Base-by-base conservation (phyloP, 2,113 vertebrate genomes). In the Salvelinus namaycush region DNA sequence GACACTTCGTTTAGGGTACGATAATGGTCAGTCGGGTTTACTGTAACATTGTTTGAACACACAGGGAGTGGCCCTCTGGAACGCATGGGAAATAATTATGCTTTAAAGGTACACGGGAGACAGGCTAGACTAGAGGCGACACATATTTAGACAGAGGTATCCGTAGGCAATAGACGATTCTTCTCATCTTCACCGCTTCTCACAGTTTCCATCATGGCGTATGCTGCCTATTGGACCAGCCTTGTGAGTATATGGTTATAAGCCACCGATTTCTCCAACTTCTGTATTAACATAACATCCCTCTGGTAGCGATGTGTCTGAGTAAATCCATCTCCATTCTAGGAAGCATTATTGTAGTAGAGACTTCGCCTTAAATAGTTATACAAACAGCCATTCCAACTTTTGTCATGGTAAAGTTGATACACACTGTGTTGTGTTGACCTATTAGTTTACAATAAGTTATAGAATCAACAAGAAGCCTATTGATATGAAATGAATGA, bases 211-310 rank as follows among this genome's bases (percentile, higher is more conserved):
- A 48, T 26, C 64, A 94, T 94, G 93, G 93, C 93, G 27, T 94
- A 91, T 51, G 92, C 92, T 26, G 86, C 83, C 0, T 94, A 78
- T 68, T 93, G 90, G 90, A 82, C 2, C 16, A 79, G 4, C 1
- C 18, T 3, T 39, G 93, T 94, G 80, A 94, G 93, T 93, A 88
- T 34, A 70, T 75, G 62, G 70, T 31, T n/a, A 26, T n/a, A 4
- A 65, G n/a, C 3, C 4, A 54, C 31, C 24, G 0, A 11, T 9
- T 22, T 73, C 6, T 9, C 22, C 13, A 49, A 24, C 48, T 24
- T 29, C 29, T 70, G 26, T 34, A 49, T 70, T 54, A 54, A 54
- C 16, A 54, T 14, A 54, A 18, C 65, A 0, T 20, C 26, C 68
- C 54, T 66, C 70, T 39, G 73, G 70, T 31, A 22, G 57, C 4